A percentile compares a stretch with the other conserved stretches of the same genome.
Evolutionary conservation across 2,797 vertebrate species (phyloP).

Genomic region (Rhincodon typus): DNA sequence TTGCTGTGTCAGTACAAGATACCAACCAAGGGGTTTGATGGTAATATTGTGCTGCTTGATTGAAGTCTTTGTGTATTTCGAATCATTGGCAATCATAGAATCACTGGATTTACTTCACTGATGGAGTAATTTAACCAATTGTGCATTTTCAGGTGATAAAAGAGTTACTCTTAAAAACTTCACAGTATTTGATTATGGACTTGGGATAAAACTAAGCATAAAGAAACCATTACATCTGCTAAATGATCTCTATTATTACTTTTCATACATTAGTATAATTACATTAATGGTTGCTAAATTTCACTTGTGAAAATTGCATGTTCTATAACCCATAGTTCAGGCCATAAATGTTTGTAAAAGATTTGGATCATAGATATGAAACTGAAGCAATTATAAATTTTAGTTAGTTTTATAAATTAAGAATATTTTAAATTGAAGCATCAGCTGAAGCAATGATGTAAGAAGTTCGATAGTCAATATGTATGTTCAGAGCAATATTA

Average conservation of each 20-base stretch:
- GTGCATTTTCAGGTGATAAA: neutral
- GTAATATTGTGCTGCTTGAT: neutral
- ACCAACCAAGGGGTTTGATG: neutral
- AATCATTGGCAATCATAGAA: neutral
- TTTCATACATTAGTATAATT: slow-evolving; percentile 23
- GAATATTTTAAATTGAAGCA: neutral
- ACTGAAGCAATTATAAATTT: slow-evolving; percentile 14
- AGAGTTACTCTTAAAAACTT: neutral
- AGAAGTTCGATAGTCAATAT: neutral
- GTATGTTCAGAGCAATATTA: neutral
- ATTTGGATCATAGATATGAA: neutral
- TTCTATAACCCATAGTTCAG: slow-evolving; percentile 1
- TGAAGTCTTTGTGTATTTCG: neutral
- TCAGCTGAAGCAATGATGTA: slow-evolving; percentile 2
- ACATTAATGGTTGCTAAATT: slow-evolving; percentile 19
- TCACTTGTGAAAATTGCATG: slow-evolving; percentile 19
- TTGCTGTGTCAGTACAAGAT: neutral
- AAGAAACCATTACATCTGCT: neutral
- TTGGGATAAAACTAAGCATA: slow-evolving; percentile 15
- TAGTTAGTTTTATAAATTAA: neutral
- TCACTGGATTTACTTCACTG: neutral
- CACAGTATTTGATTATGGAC: neutral
- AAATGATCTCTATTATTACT: slow-evolving; percentile 16
- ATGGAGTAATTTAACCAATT: neutral
- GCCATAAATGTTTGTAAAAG: neutral